Conservation (phyloP, 64 coral and sea anemone genomes). For the Catalaphyllia jardinei region DNA sequence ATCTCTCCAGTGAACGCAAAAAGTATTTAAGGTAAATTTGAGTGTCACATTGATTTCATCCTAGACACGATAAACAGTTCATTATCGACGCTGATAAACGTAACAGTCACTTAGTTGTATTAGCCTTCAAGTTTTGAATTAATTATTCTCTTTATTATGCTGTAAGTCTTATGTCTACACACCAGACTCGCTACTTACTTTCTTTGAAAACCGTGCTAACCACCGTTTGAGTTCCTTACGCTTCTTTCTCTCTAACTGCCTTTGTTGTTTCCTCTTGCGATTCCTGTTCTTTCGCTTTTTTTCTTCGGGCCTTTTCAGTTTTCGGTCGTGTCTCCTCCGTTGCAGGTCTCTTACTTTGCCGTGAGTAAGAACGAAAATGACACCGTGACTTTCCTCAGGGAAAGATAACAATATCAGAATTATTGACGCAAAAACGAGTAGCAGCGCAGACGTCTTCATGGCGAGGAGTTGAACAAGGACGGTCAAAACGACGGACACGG, state of each 20-base stretch:
- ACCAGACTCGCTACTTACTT: not conserved
- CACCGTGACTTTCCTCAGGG: conserved; percentile 15
- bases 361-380: conserved; percentile 20
- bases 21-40: not conserved
- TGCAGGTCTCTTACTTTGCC: not conserved
- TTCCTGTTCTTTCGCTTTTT: not conserved
- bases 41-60: not conserved
- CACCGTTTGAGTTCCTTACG: conserved; percentile 7
- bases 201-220: conserved; percentile 19
- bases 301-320: not conserved
- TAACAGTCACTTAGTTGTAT: conserved; percentile 34
- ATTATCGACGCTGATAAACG: conserved; percentile 15
- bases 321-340: not conserved
- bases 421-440: not conserved
- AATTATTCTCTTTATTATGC: conserved; percentile 35
- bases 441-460: conserved; percentile 23
- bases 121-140: not conserved
- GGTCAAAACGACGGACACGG: not conserved
- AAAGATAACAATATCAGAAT: conserved; percentile 9
- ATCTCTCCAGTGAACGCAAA: not conserved
- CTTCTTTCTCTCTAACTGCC: not conserved
- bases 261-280: not conserved
- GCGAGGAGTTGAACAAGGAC: not conserved
- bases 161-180: not conserved
- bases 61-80: not conserved